Evolutionary conservation across 1,140 invertebrate genomes (phyloP), one percentile per base, ranked within the genome.

Genomic region (Apocrypta bakeri): DNA sequence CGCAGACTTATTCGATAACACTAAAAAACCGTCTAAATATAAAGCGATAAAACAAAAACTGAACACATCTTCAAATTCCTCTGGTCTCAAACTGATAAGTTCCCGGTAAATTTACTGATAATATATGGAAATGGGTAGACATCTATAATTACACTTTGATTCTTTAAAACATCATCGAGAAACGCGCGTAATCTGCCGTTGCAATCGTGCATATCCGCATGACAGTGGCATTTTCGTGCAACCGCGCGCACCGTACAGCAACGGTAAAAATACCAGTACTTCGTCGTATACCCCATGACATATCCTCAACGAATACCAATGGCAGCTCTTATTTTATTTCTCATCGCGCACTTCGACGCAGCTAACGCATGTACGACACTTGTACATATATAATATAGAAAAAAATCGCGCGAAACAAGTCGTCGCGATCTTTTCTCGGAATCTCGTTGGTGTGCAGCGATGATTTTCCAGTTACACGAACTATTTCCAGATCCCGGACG

Each of bases 391-490:
- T 17, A 56, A 56, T 56, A n/a, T n/a, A n/a, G n/a, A n/a, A n/a
- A n/a, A 56, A 56, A 56, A 56, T 56, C 48, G 2, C 48, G 2
- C 9, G 33, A 37, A 48, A 56, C 48, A n/a, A 31, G 31, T 2
- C 56, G 31, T 4, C 56, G 7, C 31, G n/a, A 76, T 75, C 29
- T 76, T 75, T 33, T 75, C 72, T 79, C 29, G 21, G 56, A 81
- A 37, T 17, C 4, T 64, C 72, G 69, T 56, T n/a, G 21, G 21
- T 56, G 48, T n/a, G n/a, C n/a, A n/a, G n/a, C 33, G 33, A 21
- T 17, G 21, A 2, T 56, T 56, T 56, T 56, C 3, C 17, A 4
- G 48, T 81, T 74, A 21, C 3, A 7, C 29, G 48, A 61, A 33
- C 31, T 25, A 21, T n/a, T 33, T 29, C 17, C 66, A 2, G 75